Evolutionary conservation across 2,113 vertebrate genomes (phyloP).

Genomic region (Amphiprion percula): DNA sequence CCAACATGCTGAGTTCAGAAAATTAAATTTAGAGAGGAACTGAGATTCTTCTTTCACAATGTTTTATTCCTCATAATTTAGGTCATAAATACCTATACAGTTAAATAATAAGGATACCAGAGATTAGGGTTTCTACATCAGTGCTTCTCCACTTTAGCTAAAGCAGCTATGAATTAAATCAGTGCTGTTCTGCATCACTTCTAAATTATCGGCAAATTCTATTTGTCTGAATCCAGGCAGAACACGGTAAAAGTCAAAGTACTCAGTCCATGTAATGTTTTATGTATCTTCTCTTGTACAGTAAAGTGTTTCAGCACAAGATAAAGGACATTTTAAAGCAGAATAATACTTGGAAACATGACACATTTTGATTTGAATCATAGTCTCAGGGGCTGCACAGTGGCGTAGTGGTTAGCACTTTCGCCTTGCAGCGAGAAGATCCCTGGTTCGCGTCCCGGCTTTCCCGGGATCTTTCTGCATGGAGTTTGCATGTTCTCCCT

Average conservation of each 20-base stretch:
- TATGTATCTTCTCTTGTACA: neutral
- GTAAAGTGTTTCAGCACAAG: neutral
- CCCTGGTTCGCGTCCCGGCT: too few relatives aligned
- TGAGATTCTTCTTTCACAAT: neutral
- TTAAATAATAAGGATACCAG: neutral
- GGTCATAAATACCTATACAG: neutral
- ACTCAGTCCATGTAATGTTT: neutral
- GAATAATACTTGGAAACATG: slow-evolving; percentile 18
- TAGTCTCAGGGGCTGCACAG: too few relatives aligned
- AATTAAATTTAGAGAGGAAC: neutral
- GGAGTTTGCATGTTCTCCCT: too few relatives aligned
- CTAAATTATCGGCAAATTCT: neutral
- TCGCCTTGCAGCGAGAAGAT: too few relatives aligned
- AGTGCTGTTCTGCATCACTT: neutral
- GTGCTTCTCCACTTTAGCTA: neutral
- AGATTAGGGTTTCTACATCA: neutral
- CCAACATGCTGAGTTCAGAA: too few relatives aligned
- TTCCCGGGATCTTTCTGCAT: too few relatives aligned
- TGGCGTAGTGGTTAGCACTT: too few relatives aligned
- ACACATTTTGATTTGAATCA: slow-evolving; percentile 15
- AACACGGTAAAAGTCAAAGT: neutral
- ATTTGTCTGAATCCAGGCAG: slow-evolving; percentile 1
- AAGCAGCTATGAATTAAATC: neutral
- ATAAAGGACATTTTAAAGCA: neutral
- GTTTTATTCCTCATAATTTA: neutral